Conservation (phyloP, 37 sponge, comb jelly and placozoan genomes). For the Oscarella lobularis region DNA sequence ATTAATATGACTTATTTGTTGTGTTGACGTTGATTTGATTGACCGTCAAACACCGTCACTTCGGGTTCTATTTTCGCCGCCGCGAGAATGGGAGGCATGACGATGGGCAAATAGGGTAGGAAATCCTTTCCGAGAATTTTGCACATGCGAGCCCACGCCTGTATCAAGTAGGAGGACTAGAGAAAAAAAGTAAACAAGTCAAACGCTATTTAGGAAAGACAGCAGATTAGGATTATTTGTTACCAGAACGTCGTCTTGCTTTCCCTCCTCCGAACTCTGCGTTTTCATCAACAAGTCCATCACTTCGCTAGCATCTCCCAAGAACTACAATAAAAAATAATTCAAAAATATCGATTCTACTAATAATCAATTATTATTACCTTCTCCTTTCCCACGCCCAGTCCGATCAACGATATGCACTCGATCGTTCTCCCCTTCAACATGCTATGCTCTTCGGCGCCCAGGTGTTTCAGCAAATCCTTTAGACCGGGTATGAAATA, state of each 20-base stretch:
- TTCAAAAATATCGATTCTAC: not conserved
- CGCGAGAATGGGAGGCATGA: slow-evolving; percentile 81
- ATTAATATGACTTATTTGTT: not conserved
- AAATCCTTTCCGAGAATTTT: slow-evolving; percentile 86
- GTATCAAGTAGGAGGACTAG: slow-evolving; percentile 94
- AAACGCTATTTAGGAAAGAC: not conserved
- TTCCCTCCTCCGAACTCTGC: not conserved
- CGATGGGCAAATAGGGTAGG: slow-evolving; percentile 88
- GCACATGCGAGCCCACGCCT: slow-evolving; percentile 98
- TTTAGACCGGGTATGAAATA: slow-evolving; percentile 95
- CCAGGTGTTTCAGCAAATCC: slow-evolving; percentile 79
- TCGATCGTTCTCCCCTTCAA: slow-evolving; percentile 96
- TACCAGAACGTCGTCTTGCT: not conserved
- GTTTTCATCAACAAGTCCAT: slow-evolving; percentile 85
- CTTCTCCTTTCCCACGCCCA: slow-evolving; percentile 96
- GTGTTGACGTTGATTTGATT: not conserved
- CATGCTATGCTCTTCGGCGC: slow-evolving; percentile 59
- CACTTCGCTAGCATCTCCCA: slow-evolving; percentile 92
- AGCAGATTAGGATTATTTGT: not conserved
- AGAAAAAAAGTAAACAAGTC: not conserved
- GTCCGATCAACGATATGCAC: slow-evolving; percentile 90
- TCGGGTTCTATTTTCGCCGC: slow-evolving; percentile 89
- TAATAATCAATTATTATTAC: no score
- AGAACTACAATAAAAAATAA: slow-evolving; percentile 46
- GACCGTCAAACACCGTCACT: slow-evolving; percentile 71